Conservation (phyloP, 1,140 invertebrate genomes). For the Helicoverpa armigera region DNA sequence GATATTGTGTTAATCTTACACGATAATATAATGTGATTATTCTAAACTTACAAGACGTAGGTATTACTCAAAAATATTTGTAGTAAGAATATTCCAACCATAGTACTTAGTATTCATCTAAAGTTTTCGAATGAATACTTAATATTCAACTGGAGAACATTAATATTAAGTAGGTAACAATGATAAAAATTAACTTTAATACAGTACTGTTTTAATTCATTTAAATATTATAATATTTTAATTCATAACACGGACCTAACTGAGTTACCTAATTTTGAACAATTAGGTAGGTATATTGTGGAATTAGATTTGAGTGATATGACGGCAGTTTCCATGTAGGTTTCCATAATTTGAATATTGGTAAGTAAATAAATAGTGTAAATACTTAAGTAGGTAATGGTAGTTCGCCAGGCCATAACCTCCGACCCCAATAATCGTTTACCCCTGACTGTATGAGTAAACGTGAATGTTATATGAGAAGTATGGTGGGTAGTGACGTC, state of each 20-base stretch:
- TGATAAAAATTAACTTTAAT: conserved; percentile 15
- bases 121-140: conserved; percentile 29
- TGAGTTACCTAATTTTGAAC: neutral
- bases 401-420: conserved; percentile 4
- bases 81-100: conserved; percentile 4
- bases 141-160: conserved; percentile 21
- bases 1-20: neutral
- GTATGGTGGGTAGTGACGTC: conserved; percentile 36
- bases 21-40: neutral
- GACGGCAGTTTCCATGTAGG: too few species aligned
- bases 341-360: neutral
- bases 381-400: neutral
- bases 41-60: neutral
- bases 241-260: neutral
- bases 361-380: neutral
- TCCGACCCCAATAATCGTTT: conserved; percentile 16
- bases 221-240: neutral
- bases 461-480: conserved; percentile 13
- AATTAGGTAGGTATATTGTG: too few species aligned
- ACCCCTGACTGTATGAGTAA: conserved; percentile 16
- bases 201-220: conserved; percentile 3
- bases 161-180: conserved; percentile 8
- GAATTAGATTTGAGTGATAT: too few species aligned
- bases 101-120: conserved; percentile 10
- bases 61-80: neutral